Percentiles rank a stretch among this genome's conserved stretches.
phyloP scores from a whole-genome alignment of 2,113 vertebrate species.

The Otis tarda region DNA sequence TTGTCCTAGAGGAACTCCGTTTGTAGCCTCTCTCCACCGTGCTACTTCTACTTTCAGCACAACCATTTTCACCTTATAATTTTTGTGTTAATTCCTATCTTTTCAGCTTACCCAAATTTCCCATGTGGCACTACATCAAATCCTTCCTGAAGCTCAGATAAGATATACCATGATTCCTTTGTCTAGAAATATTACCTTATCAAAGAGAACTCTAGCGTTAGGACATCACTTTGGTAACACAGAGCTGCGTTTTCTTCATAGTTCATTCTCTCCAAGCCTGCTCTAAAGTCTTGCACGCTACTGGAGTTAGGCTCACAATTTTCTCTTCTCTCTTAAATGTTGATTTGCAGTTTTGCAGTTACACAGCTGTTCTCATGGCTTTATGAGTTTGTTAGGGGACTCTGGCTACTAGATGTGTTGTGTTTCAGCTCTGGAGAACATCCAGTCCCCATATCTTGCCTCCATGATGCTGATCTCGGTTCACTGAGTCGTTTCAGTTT shows the following conservation, averaged over 20 bases:
- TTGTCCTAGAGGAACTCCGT: neutral
- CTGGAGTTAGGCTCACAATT: neutral
- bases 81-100: constrained; percentile 28
- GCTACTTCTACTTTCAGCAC: neutral
- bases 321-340: neutral
- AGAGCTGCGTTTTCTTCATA: neutral
- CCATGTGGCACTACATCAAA: constrained; percentile 2
- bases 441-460: neutral
- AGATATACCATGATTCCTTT: constrained; percentile 7
- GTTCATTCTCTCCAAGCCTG: neutral
- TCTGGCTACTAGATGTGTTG: neutral
- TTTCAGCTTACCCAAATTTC: constrained; percentile 44
- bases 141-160: constrained; percentile 30
- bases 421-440: neutral
- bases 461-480: neutral
- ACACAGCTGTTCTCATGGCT: neutral
- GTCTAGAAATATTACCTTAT: neutral
- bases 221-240: neutral
- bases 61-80: neutral
- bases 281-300: neutral
- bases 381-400: neutral
- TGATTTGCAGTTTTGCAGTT: neutral
- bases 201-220: neutral
- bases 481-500: neutral
- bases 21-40: neutral